Evolutionary conservation across 2,797 vertebrate species (phyloP).

Genomic region (Eurystomus glaucurus): DNA sequence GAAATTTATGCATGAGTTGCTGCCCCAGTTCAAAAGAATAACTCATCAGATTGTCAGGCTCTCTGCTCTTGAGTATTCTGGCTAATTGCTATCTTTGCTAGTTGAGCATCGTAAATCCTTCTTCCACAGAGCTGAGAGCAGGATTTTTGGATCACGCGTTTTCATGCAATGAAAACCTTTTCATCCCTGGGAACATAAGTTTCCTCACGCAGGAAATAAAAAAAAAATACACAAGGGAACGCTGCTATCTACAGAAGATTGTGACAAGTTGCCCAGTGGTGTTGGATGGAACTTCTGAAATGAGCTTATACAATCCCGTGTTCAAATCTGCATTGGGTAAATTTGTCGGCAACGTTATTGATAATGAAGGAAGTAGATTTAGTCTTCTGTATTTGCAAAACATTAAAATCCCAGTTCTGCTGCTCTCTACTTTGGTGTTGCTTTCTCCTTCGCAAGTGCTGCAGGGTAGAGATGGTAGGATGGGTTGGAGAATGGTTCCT

Average conservation of each 20-base stretch:
- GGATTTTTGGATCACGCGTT: constrained; percentile 51
- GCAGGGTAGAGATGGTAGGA: constrained; percentile 23
- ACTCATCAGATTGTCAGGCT: constrained; percentile 78
- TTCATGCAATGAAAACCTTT: constrained; percentile 20
- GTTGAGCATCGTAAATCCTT: constrained; percentile 57
- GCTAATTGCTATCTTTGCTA: constrained; percentile 76
- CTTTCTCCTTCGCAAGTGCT: neutral
- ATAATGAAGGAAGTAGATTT: neutral
- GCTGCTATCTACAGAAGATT: neutral
- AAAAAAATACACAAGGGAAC: neutral
- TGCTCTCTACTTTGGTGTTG: neutral
- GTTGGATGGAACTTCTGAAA: neutral
- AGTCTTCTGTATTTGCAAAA: neutral
- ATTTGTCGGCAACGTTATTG: neutral
- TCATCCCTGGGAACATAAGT: constrained; percentile 15
- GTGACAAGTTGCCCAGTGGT: neutral
- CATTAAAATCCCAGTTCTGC: neutral
- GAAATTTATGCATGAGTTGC: constrained; percentile 77
- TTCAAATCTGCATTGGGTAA: neutral
- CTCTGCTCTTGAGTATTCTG: constrained; percentile 71
- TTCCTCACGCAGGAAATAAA: neutral
- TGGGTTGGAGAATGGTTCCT: constrained; percentile 8
- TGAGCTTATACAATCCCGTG: neutral
- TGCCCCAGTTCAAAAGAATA: constrained; percentile 78
- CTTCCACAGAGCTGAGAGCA: constrained; percentile 53